A percentile compares a stretch with the other conserved stretches of the same genome.
Evolutionary conservation across 2,113 vertebrate genomes (phyloP).

Genomic region (Cynoglossus semilaevis): DNA sequence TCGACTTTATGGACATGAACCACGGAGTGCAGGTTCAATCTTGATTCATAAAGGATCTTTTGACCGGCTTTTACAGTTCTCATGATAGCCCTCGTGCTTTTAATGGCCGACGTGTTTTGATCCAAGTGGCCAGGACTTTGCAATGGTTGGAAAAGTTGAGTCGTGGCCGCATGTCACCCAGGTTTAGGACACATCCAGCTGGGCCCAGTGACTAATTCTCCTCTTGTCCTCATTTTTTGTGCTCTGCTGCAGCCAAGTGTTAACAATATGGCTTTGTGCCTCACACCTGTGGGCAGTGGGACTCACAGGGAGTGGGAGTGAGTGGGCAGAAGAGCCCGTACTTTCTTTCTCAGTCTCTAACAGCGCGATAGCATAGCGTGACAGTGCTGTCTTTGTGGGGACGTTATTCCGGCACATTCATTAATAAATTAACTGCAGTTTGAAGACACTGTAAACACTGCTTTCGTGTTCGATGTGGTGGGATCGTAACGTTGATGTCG

Average conservation of each 20-base stretch:
- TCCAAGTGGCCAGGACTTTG: conserved; percentile 21
- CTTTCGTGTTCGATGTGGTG: neutral
- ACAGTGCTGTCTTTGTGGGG: conserved; percentile 48
- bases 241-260: conserved; percentile 31
- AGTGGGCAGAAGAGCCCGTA: conserved; percentile 19
- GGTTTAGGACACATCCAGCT: conserved; percentile 30
- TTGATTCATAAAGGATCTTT: conserved; percentile 7
- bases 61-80: conserved; percentile 10
- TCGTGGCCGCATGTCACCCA: conserved; percentile 17
- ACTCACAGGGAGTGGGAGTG: conserved; percentile 34
- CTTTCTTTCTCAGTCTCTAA: conserved; percentile 20
- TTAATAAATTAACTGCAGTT: conserved; percentile 20
- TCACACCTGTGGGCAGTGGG: conserved; percentile 54
- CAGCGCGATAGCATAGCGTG: conserved; percentile 26
- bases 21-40: neutral
- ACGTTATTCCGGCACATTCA: conserved; percentile 13
- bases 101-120: conserved; percentile 15
- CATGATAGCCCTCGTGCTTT: neutral
- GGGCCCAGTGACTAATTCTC: conserved; percentile 43
- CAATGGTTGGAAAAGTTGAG: conserved; percentile 41
- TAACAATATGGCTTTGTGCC: conserved; percentile 60
- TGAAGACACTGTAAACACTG: neutral
- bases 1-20: neutral
- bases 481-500: conserved; percentile 8
- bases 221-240: conserved; percentile 9